Conservation (phyloP, 2,888 invertebrate species). For the Xestia rhomboidea region DNA sequence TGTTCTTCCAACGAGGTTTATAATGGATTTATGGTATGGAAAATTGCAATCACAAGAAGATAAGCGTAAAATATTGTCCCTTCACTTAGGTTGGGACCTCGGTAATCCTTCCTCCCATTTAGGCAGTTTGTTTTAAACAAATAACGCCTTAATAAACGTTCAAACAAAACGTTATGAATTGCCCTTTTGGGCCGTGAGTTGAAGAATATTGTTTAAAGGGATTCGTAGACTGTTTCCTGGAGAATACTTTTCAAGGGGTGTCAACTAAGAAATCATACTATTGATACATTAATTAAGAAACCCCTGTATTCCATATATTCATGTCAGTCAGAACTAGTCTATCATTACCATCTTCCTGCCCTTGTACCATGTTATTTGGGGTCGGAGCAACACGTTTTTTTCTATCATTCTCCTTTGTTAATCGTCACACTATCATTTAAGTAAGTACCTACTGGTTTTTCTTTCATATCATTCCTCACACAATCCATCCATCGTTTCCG, state of each 20-base stretch:
- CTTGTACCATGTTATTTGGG: too few species aligned
- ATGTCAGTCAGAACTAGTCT: not conserved
- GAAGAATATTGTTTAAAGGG: conserved; percentile 62
- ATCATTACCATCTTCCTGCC: too few species aligned
- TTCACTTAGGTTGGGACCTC: conserved; percentile 40
- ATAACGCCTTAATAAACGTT: conserved; percentile 70
- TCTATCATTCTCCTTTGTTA: too few species aligned
- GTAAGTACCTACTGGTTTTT: too few species aligned
- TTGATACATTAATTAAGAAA: not conserved
- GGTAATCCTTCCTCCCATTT: conserved; percentile 54
- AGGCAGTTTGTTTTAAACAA: conserved; percentile 72
- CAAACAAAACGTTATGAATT: conserved; percentile 76
- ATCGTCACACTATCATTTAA: too few species aligned
- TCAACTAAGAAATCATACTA: not conserved
- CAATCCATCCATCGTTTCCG: too few species aligned
- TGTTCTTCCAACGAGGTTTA: conserved; percentile 32
- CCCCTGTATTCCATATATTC: not conserved
- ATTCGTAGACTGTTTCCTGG: conserved; percentile 18
- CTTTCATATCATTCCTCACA: too few species aligned
- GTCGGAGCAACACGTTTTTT: too few species aligned
- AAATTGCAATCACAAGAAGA: conserved; percentile 51
- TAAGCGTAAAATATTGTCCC: conserved; percentile 56
- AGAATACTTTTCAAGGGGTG: not conserved
- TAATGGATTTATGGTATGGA: conserved; percentile 46
- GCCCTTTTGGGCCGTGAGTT: conserved; percentile 73